These are phyloP conservation scores for Osedax frankpressi DNA, from an alignment of 2,888 invertebrate species.

Conservation along the genomic window DNA sequence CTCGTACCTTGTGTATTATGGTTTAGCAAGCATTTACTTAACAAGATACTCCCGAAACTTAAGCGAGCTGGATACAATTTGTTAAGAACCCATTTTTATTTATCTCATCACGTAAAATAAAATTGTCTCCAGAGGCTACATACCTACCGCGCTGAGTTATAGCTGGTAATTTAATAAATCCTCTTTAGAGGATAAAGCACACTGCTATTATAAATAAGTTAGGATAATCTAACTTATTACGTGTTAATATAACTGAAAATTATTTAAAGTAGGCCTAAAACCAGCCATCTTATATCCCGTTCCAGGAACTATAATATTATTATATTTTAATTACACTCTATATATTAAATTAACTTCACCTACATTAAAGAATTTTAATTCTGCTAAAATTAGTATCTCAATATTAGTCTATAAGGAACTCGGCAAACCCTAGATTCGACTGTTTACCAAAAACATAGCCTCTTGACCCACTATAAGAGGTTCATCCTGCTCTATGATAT, in stretches of 20 bases:
- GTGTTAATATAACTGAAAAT: background rate
- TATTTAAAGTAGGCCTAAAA: slow-evolving; percentile 21
- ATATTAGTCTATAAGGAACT: slow-evolving; percentile 29
- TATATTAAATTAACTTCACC: slow-evolving; percentile 22
- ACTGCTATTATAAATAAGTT: slow-evolving; percentile 13
- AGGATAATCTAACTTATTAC: slow-evolving; percentile 22
- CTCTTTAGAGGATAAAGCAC: slow-evolving; percentile 20
- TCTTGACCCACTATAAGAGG: slow-evolving; percentile 27
- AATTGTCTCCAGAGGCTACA: slow-evolving; percentile 28
- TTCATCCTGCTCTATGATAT: slow-evolving; percentile 35
- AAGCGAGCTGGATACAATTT: slow-evolving; percentile 24
- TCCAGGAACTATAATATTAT: slow-evolving; percentile 14
- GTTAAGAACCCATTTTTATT: slow-evolving; percentile 21
- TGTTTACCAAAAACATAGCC: slow-evolving; percentile 40
- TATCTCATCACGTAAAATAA: slow-evolving; percentile 24
- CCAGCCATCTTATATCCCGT: slow-evolving; percentile 19
- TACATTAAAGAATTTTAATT: background rate
- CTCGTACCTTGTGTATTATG: slow-evolving; percentile 63
- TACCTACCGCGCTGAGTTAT: slow-evolving; percentile 27
- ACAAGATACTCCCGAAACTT: slow-evolving; percentile 23
- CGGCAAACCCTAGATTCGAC: slow-evolving; percentile 32
- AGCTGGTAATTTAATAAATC: slow-evolving; percentile 27
- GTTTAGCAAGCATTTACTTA: slow-evolving; percentile 45
- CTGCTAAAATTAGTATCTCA: background rate
- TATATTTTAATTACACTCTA: slow-evolving; percentile 15